These are phyloP conservation scores for Epiblema foenella DNA, from an alignment of 2,888 invertebrate genomes.

Conservation along the genomic window DNA sequence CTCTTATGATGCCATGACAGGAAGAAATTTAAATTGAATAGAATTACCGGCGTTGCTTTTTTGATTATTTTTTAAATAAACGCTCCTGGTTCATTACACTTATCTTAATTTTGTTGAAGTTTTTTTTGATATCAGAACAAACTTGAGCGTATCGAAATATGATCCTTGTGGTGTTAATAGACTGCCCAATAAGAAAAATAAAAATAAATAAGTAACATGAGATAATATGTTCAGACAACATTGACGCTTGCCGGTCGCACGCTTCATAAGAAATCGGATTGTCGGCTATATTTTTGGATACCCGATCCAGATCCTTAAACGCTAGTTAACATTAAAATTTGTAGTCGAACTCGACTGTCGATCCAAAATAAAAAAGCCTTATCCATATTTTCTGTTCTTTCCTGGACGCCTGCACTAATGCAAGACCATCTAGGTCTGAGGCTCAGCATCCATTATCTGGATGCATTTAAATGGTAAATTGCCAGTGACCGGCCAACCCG, in stretches of 20 bases:
- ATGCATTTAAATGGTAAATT: slow-evolving; percentile 47
- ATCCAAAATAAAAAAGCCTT: not conserved
- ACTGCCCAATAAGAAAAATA: too few relatives aligned
- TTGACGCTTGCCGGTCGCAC: too few relatives aligned
- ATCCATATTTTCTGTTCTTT: not conserved
- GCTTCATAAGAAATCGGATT: too few relatives aligned
- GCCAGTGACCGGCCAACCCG: slow-evolving; percentile 43
- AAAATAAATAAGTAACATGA: too few relatives aligned
- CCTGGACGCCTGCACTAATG: slow-evolving; percentile 10
- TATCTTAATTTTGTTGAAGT: too few relatives aligned
- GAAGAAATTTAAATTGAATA: slow-evolving; percentile 43
- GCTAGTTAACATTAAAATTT: not conserved
- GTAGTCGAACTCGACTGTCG: not conserved
- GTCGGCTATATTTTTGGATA: too few relatives aligned
- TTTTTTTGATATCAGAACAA: too few relatives aligned
- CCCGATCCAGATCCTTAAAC: not conserved
- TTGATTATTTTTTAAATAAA: slow-evolving; percentile 8
- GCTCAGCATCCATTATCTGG: slow-evolving; percentile 34
- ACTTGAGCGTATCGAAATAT: too few relatives aligned
- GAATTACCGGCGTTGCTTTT: slow-evolving; percentile 20
- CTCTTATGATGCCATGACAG: slow-evolving; percentile 32
- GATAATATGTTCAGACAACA: too few relatives aligned
- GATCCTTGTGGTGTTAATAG: too few relatives aligned
- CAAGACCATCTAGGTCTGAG: slow-evolving; percentile 19
- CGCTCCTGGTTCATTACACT: not conserved